Evolutionary conservation across 2,113 vertebrate genomes (phyloP).

Genomic region (Anseranas semipalmata): DNA sequence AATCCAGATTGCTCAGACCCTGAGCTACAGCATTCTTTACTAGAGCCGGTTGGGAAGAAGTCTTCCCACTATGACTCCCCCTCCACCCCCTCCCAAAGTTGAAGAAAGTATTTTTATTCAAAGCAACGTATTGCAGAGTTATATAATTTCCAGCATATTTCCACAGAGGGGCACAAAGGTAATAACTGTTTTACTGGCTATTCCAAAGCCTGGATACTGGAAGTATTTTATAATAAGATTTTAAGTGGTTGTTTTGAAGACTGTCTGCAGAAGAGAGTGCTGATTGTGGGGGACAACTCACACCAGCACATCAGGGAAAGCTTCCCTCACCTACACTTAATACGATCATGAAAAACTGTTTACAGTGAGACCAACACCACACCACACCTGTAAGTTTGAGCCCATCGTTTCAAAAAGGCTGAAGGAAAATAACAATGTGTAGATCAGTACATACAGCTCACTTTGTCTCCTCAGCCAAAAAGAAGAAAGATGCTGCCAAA

Average conservation of each 20-base stretch:
- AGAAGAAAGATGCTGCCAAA: neutral
- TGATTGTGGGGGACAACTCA: neutral
- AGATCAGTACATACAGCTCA: neutral
- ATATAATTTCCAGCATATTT: neutral
- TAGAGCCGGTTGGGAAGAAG: neutral
- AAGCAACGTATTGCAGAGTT: neutral
- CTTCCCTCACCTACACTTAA: neutral
- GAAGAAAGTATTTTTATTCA: constrained; percentile 16
- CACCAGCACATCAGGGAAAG: neutral
- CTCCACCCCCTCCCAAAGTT: neutral
- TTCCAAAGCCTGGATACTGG: neutral
- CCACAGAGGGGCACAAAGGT: neutral
- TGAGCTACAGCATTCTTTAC: neutral
- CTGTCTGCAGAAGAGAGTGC: neutral
- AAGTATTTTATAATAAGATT: neutral
- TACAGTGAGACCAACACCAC: neutral
- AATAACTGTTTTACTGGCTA: neutral
- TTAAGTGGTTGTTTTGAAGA: neutral
- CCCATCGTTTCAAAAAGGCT: neutral
- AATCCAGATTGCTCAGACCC: neutral
- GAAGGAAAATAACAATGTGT: fast-evolving
- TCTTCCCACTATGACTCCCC: neutral
- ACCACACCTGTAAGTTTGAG: neutral
- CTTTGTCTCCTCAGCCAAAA: neutral
- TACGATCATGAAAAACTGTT: fast-evolving